Evolutionary conservation across 2,797 vertebrate species (phyloP).

Genomic region (Hoplostethus mediterraneus): DNA sequence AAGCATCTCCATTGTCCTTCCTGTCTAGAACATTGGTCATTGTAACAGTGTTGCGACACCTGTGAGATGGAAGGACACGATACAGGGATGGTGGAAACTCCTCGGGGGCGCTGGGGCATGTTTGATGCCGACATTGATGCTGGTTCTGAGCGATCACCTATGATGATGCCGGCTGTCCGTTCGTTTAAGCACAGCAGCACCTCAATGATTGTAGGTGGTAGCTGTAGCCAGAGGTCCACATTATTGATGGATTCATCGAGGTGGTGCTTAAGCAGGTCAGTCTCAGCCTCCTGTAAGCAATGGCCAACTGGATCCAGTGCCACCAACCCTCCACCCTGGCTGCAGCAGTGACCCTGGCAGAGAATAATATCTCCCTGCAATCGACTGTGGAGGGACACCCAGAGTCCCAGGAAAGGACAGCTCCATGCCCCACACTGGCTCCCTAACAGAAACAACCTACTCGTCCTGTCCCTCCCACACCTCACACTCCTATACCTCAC

Average conservation of each 20-base stretch:
- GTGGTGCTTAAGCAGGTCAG: conserved; percentile 42
- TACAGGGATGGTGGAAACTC: too few relatives aligned
- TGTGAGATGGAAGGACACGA: too few relatives aligned
- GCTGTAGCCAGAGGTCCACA: conserved; percentile 29
- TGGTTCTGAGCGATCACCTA: too few relatives aligned
- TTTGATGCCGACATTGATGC: too few relatives aligned
- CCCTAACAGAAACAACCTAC: neutral
- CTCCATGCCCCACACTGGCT: conserved; percentile 52
- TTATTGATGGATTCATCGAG: neutral
- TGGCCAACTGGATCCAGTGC: conserved; percentile 25
- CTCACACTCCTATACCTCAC: neutral
- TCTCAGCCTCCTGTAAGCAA: conserved; percentile 24
- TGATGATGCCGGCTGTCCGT: too few relatives aligned
- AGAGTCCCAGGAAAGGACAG: conserved; percentile 28
- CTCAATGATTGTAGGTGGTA: neutral
- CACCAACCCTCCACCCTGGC: conserved; percentile 40
- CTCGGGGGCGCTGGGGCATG: too few relatives aligned
- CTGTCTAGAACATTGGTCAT: too few relatives aligned
- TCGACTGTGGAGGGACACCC: conserved; percentile 11
- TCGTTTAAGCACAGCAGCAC: too few relatives aligned
- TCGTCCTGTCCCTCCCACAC: conserved; percentile 9
- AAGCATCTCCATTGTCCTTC: too few relatives aligned
- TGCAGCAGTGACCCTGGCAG: conserved; percentile 34
- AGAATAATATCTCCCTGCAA: conserved; percentile 34
- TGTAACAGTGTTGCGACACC: too few relatives aligned